Evolutionary conservation across 2,888 invertebrate species (phyloP), one percentile per base, ranked within the genome.

Genomic region (Oligia strigilis): DNA sequence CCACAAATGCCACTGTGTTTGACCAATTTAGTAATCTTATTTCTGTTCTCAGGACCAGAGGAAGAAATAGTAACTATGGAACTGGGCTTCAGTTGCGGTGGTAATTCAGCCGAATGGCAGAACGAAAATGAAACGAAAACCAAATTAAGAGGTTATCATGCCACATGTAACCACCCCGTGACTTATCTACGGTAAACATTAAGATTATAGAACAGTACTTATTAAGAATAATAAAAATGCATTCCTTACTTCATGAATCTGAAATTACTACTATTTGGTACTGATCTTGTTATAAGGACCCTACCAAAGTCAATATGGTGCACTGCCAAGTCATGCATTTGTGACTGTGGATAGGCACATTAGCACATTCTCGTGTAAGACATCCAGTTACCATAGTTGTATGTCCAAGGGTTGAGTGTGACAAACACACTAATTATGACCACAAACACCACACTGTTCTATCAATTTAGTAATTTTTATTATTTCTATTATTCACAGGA

Each of bases 311-410:
- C 96, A 96, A 95, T 96, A 95, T 93, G 91, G 91, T 96, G 95
- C 86, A 91, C 91, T 90, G 92, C 87, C 73, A 85, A 84, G 89
- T 87, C 88, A 93, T 93, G 90, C 95, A 94, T 93, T 90, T 91
- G 89, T 96, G 97, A 96, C 96, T 97, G 95, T 96, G 96, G 96
- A 84, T 95, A 97, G 96, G 97, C 95, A 97, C 95, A 96, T 94
- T 92, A 95, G 72, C 91, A 95, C 95, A 95, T 94, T 96, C 95
- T 36, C 85, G 97, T 97, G 96, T 97, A 96, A 94, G 95, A 96
- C 92, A 84, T 94, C 80, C 89, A 84, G 89, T 91, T 94, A 2
- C 17, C 43, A 91, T 96, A 91, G 90, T 91, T 89, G 86, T 85
- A 93, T 90, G 91, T 95, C 95, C 76, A 76, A 76, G 76, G 77